Base-by-base conservation (phyloP, 2,888 invertebrate species). In the Geophilus truncorum region DNA sequence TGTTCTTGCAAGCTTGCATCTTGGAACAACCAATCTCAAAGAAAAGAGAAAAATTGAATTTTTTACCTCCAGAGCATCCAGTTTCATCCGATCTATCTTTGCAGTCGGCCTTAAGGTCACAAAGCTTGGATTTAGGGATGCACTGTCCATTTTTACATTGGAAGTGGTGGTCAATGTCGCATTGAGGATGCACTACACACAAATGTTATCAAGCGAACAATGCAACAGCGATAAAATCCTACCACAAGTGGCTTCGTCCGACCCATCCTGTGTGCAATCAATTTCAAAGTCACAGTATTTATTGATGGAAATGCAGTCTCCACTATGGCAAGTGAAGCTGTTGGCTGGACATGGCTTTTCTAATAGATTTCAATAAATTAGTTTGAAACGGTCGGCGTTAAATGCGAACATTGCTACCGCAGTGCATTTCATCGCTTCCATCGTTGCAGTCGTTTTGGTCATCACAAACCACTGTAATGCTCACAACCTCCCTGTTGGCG, bases 191-290 rank as follows among this genome's bases (percentile, higher is more conserved):
- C n/a, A 81, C 83, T 83, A 45, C 76, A 12, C 25, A 25, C 23
- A 76, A 76, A 25, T 0, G 12, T 32, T 76, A 30, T 10, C 34
- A 25, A 30, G 21, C 30, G 28, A 23, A 12, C 10, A 3, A 28
- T 25, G 30, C 18, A 3, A 76, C 3, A 30, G 6, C 18, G 9
- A 12, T 34, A 25, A 23, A 18, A 7, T 23, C 28, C 84, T 83
- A 86, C 87, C 83, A 83, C 88, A 88, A 21, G 84, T 83, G 25
- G 80, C 81, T 81, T 88, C 88, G 82, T 88, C 88, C 0, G 87
- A 87, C 30, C 85, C 85, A 82, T 88, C 88, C 0, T n/a, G 40
- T 12, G 86, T 86, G 82, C 88, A 88, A 82, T 88, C 87, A 81
- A 87, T 85, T n/a, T 85, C 85, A 82, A 86, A 87, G 83, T 88